Base-by-base conservation (phyloP, 2,888 invertebrate species). In the Hyposoter didymator region DNA sequence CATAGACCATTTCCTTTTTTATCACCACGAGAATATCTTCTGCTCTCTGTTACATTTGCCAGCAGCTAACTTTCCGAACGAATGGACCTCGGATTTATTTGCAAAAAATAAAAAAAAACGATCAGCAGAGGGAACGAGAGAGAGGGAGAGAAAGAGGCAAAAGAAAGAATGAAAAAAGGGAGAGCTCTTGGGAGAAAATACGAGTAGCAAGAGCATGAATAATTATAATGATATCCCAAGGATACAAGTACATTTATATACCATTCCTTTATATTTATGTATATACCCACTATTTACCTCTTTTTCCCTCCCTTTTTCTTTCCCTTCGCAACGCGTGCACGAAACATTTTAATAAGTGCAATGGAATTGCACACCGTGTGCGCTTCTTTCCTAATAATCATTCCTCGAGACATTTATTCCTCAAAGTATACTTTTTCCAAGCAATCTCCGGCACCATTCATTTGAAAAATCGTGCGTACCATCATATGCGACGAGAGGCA, bases 281-380 rank as follows among this genome's bases (percentile, higher is more conserved):
- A 72, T 55, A 72, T 72, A 22, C 52, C 12, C 22, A 55, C 10
- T 45, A 43, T 75, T 45, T 39, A 66, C 39, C 52, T 74, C 49
- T 66, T 66, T 49, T 49, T 66, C 39, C 47, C 12, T 7, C 28
- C 35, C 39, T 66, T 66, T 17, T 64, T 39, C 2, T 49, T 66
- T 64, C n/a, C 32, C 35, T 75, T 49, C 22, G 22, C 52, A 49
- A 67, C 76, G 76, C 66, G 66, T 22, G 59, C 45, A 74, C 28
- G 45, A 62, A 45, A 62, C 59, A 59, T 74, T 76, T 76, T 76
- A 76, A 76, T 76, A 76, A 76, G 66, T 39, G n/a, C 76, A 14
- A 66, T 66, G 35, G 49, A n/a, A 66, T 39, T 52, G 39, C 76
- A 28, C 59, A 28, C 59, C 59, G 32, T 47, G 35, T 66, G 17